Conservation (phyloP, 1,140 invertebrate species). For the Diorhabda sublineata region DNA sequence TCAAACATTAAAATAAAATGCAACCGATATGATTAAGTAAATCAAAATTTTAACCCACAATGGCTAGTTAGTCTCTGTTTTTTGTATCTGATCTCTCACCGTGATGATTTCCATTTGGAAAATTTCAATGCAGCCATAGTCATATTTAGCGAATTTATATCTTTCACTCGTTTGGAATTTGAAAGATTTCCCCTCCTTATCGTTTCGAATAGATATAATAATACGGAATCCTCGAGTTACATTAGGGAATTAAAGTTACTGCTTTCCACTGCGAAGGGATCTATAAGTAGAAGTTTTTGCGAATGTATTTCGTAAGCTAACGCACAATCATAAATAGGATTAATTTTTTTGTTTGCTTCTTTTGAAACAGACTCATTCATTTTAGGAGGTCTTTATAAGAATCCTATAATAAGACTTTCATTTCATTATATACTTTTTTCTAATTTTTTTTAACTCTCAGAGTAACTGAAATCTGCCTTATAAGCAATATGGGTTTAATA, state of each 20-base stretch:
- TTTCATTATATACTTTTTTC: too few species aligned
- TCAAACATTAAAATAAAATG: too few species aligned
- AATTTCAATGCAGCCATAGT: constrained; percentile 19
- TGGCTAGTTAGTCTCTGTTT: background rate
- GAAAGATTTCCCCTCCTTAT: constrained; percentile 4
- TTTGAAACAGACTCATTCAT: background rate
- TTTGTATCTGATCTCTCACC: constrained; percentile 4
- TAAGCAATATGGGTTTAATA: too few species aligned
- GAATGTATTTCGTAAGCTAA: background rate
- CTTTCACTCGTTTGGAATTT: background rate
- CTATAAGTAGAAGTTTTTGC: background rate
- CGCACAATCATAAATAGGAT: background rate
- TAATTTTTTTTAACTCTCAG: too few species aligned
- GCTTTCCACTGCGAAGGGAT: background rate
- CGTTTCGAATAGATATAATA: constrained; percentile 2
- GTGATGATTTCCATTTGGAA: constrained; percentile 12
- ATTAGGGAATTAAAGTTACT: constrained; percentile 6
- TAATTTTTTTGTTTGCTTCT: constrained; percentile 1
- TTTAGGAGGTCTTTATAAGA: background rate
- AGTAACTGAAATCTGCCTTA: too few species aligned
- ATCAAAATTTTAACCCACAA: background rate
- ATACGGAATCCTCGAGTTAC: constrained; percentile 7
- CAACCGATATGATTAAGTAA: too few species aligned
- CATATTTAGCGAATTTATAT: constrained; percentile 21
- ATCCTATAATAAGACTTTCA: too few species aligned